Conservation (phyloP, 2,888 invertebrate species). For the Eupeodes luniger region DNA sequence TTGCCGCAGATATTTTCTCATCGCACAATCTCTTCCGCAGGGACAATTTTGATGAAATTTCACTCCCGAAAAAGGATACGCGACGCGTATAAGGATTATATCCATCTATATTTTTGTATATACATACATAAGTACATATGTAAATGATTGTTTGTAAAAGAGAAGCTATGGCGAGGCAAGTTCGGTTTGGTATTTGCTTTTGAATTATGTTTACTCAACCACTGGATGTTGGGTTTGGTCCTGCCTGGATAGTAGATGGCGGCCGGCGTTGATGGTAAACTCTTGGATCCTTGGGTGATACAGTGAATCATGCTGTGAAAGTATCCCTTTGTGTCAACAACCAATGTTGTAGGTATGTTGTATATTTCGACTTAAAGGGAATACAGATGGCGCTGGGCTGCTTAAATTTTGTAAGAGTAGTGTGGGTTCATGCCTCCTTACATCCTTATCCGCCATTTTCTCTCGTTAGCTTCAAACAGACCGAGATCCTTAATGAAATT, state of each 20-base stretch:
- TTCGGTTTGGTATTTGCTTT: conserved; percentile 42
- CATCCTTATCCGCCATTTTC: conserved; percentile 3
- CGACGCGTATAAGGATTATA: neutral
- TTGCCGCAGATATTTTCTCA: conserved; percentile 39
- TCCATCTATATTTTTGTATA: neutral
- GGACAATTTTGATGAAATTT: conserved; percentile 43
- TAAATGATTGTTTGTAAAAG: conserved; percentile 22
- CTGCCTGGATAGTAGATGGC: neutral
- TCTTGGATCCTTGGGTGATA: conserved; percentile 1
- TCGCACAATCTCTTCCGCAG: conserved; percentile 38
- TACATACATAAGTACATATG: neutral
- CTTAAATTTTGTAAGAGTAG: neutral
- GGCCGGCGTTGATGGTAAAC: neutral
- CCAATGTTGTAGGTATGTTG: neutral
- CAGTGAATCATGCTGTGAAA: conserved; percentile 21
- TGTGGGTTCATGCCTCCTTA: neutral
- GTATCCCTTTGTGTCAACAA: conserved; percentile 53
- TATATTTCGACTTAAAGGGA: neutral
- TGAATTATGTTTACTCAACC: conserved; percentile 56
- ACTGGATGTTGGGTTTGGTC: conserved; percentile 19
- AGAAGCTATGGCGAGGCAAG: conserved; percentile 24
- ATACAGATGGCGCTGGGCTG: conserved; percentile 12
- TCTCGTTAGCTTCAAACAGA: neutral
- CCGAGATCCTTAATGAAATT: conserved; percentile 37
- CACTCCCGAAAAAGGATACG: conserved; percentile 27